Conservation (phyloP, 2,113 vertebrate species). For the Macrotis lagotis region DNA sequence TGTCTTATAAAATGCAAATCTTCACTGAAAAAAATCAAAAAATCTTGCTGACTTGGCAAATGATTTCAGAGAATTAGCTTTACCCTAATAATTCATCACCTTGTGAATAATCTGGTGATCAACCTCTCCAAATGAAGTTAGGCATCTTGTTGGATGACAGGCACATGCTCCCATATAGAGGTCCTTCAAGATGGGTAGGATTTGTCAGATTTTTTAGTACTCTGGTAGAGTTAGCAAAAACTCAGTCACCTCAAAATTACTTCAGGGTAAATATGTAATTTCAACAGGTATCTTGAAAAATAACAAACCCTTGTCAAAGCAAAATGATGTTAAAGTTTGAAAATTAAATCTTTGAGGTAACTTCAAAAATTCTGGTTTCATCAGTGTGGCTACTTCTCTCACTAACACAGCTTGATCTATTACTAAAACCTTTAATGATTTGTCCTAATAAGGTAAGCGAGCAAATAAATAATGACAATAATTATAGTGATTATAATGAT, state of each 20-base stretch:
- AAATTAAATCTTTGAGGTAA: conserved; percentile 62
- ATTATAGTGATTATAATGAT: not conserved
- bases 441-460: not conserved
- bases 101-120: not conserved
- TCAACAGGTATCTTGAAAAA: conserved; percentile 49
- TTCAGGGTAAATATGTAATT: not conserved
- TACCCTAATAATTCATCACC: not conserved
- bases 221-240: not conserved
- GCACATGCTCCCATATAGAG: not conserved
- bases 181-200: not conserved
- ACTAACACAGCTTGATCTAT: not conserved
- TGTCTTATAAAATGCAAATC: not conserved
- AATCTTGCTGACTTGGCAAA: not conserved
- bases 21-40: not conserved
- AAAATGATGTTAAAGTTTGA: conserved; percentile 65
- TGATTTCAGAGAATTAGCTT: not conserved
- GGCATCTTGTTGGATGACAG: not conserved
- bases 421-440: not conserved
- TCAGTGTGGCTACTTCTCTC: not conserved
- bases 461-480: not conserved
- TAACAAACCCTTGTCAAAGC: conserved; percentile 49
- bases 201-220: not conserved
- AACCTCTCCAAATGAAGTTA: not conserved
- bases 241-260: not conserved
- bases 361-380: not conserved